These are phyloP conservation scores for Verasper variegatus DNA, from an alignment of 2,113 vertebrate genomes.

Conservation along the genomic window DNA sequence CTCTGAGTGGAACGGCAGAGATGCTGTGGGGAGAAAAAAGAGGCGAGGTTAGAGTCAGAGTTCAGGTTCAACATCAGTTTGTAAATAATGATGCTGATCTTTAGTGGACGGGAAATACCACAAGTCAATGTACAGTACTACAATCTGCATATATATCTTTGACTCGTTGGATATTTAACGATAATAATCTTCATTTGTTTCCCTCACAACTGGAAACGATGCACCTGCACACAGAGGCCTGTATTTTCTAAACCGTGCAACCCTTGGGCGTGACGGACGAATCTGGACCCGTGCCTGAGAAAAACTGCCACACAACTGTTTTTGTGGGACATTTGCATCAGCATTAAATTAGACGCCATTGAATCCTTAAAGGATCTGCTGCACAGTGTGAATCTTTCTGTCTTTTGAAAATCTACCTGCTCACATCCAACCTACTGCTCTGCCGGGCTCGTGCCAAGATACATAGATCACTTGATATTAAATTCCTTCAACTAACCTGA, in stretches of 20 bases:
- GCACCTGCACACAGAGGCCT: background rate
- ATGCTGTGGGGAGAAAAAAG: background rate
- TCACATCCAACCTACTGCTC: conserved; percentile 71
- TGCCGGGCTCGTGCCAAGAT: conserved; percentile 67
- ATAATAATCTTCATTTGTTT: too few relatives aligned
- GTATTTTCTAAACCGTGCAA: background rate
- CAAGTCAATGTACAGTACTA: too few relatives aligned
- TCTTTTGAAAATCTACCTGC: conserved; percentile 62
- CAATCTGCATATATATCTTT: too few relatives aligned
- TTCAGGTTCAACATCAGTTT: background rate
- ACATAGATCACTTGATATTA: conserved; percentile 81
- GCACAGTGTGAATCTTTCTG: too few relatives aligned
- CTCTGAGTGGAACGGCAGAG: background rate
- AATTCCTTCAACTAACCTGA: conserved; percentile 75
- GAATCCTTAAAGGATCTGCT: background rate
- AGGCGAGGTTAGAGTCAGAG: background rate
- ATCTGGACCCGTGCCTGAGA: background rate
- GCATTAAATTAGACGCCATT: background rate
- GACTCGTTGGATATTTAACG: too few relatives aligned
- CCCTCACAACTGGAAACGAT: background rate
- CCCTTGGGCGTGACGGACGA: background rate
- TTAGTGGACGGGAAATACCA: background rate
- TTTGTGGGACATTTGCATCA: background rate
- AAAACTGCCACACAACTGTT: background rate
- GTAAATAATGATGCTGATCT: conserved; percentile 2